Conservation (phyloP, 2,888 invertebrate species). For the Chaitophorus viminalis region DNA sequence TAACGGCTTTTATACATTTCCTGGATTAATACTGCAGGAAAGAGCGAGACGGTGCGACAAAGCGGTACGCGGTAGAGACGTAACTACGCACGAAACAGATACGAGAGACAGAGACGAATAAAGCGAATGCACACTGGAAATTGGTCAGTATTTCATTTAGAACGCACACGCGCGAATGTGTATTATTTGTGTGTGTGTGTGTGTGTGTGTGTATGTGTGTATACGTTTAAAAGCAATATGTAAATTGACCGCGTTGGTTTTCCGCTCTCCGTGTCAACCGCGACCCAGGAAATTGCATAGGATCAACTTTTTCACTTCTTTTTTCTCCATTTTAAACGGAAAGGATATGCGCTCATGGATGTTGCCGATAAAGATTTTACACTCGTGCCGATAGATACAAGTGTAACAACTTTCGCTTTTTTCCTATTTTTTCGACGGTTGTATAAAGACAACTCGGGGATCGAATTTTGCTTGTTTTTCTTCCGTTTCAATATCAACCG, state of each 20-base stretch:
- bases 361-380: conserved; percentile 25
- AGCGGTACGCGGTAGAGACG: background rate
- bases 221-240: conserved; percentile 24
- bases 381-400: background rate
- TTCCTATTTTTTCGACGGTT: background rate
- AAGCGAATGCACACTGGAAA: background rate
- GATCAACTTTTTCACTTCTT: conserved; percentile 16
- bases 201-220: background rate
- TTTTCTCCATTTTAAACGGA: background rate
- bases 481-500: no score
- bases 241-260: conserved; percentile 33
- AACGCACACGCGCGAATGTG: background rate
- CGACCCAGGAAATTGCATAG: conserved; percentile 41
- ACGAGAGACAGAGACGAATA: background rate
- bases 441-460: background rate
- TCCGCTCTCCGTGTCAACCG: background rate
- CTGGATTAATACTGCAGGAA: conserved; percentile 18
- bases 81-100: no score
- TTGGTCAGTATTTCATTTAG: conserved; percentile 5
- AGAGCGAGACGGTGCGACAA: background rate
- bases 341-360: conserved; percentile 29
- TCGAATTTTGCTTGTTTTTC: no score
- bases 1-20: conserved; percentile 47
- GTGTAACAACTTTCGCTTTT: background rate
- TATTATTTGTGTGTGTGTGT: background rate